These are phyloP conservation scores for Trachurus trachurus DNA, from an alignment of 2,797 vertebrate species.

Conservation along the genomic window DNA sequence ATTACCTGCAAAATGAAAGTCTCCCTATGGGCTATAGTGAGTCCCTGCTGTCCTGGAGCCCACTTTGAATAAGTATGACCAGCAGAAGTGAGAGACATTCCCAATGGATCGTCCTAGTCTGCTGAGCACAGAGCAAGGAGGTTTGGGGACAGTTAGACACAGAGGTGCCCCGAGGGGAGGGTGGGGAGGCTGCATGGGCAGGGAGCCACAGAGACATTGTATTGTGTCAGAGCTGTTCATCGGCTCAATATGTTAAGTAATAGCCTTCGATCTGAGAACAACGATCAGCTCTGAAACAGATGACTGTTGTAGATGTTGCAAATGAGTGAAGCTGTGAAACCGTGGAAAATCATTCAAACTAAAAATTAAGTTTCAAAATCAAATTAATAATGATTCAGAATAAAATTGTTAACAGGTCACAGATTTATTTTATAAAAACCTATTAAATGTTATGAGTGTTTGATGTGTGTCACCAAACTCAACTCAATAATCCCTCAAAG, in stretches of 20 bases:
- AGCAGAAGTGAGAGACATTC: conserved; percentile 74
- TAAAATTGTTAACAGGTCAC: no score
- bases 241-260: conserved; percentile 3
- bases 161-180: conserved; percentile 2
- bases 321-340: no score
- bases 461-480: not conserved
- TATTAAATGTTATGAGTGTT: not conserved
- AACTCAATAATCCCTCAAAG: no score
- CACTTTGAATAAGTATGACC: conserved; percentile 51
- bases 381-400: no score
- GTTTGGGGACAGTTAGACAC: conserved; percentile 39
- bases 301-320: no score
- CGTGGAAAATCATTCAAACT: no score
- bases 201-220: conserved; percentile 1
- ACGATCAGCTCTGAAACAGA: no score
- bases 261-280: no score
- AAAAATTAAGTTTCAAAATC: no score
- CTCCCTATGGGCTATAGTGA: conserved; percentile 12
- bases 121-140: conserved; percentile 44
- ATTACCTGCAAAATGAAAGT: conserved; percentile 27
- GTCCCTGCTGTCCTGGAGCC: conserved; percentile 40
- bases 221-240: not conserved
- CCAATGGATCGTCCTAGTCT: conserved; percentile 55
- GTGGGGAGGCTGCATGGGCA: not conserved
- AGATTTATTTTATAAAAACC: no score